Evolutionary conservation across 2,113 vertebrate genomes (phyloP).

Genomic region (Centropristis striata): DNA sequence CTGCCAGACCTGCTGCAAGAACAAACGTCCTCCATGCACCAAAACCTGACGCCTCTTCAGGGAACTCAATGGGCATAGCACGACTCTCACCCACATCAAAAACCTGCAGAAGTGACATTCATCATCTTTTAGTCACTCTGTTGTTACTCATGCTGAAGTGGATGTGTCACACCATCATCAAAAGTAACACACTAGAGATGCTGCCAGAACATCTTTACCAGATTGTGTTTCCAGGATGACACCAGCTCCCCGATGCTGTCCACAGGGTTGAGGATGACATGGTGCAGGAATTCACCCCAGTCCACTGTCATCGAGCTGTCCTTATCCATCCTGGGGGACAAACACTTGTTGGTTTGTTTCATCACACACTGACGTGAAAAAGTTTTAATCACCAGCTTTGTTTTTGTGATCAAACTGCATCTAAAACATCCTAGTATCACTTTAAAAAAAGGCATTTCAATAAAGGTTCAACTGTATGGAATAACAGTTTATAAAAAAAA

Average conservation of each 20-base stretch:
- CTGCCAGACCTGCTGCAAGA: slow-evolving; percentile 78
- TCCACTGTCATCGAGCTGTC: slow-evolving; percentile 85
- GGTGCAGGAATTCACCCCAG: slow-evolving; percentile 84
- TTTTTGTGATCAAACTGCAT: background rate
- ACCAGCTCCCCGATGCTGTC: slow-evolving; percentile 83
- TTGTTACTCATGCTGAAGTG: background rate
- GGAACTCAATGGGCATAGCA: slow-evolving; percentile 79
- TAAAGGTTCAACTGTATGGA: background rate
- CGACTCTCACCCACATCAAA: slow-evolving; percentile 85
- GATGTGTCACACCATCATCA: slow-evolving; percentile 8
- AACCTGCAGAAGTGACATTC: slow-evolving; percentile 62
- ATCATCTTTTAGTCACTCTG: background rate
- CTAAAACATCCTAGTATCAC: background rate
- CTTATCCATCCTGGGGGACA: slow-evolving; percentile 80
- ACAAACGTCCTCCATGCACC: slow-evolving; percentile 77
- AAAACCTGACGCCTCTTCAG: slow-evolving; percentile 66
- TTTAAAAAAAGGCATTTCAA: background rate
- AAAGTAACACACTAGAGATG: background rate
- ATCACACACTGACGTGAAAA: background rate
- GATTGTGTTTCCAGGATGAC: slow-evolving; percentile 83
- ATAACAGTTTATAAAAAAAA: no score
- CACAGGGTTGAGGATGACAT: slow-evolving; percentile 83
- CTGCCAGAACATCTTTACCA: slow-evolving; percentile 64
- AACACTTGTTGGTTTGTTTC: slow-evolving; percentile 15
- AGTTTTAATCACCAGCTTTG: background rate